These are phyloP conservation scores for Julus scanicus DNA, from an alignment of 2,888 invertebrate genomes.

Conservation along the genomic window DNA sequence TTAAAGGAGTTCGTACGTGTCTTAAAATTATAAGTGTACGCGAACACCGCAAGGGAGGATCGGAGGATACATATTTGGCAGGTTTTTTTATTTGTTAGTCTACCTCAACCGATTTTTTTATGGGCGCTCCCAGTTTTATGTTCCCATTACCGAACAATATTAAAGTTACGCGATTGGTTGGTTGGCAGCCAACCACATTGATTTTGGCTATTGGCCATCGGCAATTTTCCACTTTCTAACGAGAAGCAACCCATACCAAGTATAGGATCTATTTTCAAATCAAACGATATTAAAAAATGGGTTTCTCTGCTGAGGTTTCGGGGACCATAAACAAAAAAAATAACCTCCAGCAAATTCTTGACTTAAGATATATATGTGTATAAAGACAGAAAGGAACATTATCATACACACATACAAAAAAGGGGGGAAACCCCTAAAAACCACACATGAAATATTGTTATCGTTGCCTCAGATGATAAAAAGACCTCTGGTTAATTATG, in stretches of 20 bases:
- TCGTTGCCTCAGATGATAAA: too few species aligned
- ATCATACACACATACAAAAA: too few species aligned
- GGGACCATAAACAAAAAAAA: too few species aligned
- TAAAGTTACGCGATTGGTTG: constrained; percentile 15
- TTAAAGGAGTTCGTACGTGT: constrained; percentile 23
- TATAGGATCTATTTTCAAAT: constrained; percentile 10
- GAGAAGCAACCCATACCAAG: not conserved
- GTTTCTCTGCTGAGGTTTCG: too few species aligned
- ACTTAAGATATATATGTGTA: too few species aligned
- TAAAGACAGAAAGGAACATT: too few species aligned
- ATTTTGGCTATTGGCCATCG: constrained; percentile 26
- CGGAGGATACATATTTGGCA: constrained; percentile 34
- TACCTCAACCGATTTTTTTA: constrained; percentile 32
- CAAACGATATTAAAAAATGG: constrained; percentile 1
- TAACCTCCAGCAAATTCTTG: too few species aligned
- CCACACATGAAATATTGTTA: too few species aligned
- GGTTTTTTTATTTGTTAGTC: not conserved
- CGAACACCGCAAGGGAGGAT: constrained; percentile 9
- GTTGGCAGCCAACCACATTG: constrained; percentile 42
- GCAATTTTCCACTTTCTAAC: not conserved
- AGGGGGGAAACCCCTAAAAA: too few species aligned
- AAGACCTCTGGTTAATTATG: too few species aligned
- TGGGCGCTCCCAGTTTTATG: constrained; percentile 7
- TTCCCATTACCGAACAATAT: not conserved
- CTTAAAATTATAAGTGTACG: not conserved